Base-by-base conservation (phyloP, 1,140 invertebrate species). In the Bombus superbus region DNA sequence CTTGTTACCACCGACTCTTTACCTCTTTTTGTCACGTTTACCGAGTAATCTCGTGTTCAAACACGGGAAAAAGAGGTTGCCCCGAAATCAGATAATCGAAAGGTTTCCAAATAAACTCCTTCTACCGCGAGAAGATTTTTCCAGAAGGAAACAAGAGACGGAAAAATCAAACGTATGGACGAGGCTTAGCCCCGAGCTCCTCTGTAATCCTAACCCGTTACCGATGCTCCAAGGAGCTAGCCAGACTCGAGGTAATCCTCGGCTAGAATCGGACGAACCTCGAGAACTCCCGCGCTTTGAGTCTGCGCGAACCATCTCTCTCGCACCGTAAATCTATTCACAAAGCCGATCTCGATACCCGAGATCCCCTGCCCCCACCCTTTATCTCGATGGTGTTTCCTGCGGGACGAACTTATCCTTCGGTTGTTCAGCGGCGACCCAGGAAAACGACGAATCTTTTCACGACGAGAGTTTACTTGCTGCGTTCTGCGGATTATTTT, bases 291-390 rank as follows among this genome's bases (percentile, higher is more conserved):
- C 18, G 47, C 47, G 47, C 47, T 10, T 18, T 10, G 9, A 28
- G 25, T 28, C 10, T 62, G 28, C 64, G 4, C 66, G 4, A 80
- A 80, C 64, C 11, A 69, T 40, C 78, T 47, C 42, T 44, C 35
- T 32, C 32, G 62, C 62, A 47, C 35, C 69, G 80, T 82, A 82
- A 82, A 82, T 82, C 80, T 57, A 44, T 82, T 73, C 80, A 74
- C 80, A 53, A 82, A 74, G 38, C 80, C 71, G 35, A 81, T 71
- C 44, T 28, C 47, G 69, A 82, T 40, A 38, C 44, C 53, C 25
- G 22, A 32, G n/a, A 57, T 22, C 22, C 47, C n/a, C 47, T 22
- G 1, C 15, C 10, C 57, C 35, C 75, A 3, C 59, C 59, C 9
- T 25, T 62, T n/a, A n/a, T 42, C n/a, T 22, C 76, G 1, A 2